A percentile compares a stretch with the other conserved stretches of the same genome.
phyloP scores from a whole-genome alignment of 2,888 invertebrate species.

The Latrodectus hesperus region DNA sequence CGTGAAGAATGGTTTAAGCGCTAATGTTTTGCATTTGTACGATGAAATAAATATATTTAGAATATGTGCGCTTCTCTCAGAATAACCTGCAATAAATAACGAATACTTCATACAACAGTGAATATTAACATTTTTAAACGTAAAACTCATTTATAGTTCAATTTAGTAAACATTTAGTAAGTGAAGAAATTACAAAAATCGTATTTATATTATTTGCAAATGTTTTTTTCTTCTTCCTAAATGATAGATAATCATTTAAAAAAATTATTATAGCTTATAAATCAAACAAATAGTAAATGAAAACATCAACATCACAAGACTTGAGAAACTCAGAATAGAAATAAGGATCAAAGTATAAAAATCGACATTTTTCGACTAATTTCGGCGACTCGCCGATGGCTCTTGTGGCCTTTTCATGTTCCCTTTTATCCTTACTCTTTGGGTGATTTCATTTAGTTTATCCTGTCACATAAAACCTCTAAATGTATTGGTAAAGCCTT shows the following conservation, averaged over 20 bases:
- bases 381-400: conserved; percentile 25
- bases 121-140: too few relatives aligned
- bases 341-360: too few relatives aligned
- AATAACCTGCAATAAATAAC: neutral
- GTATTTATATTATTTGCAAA: too few relatives aligned
- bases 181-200: too few relatives aligned
- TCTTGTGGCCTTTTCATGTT: neutral
- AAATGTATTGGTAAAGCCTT: conserved; percentile 42
- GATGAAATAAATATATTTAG: neutral
- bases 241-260: neutral
- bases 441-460: conserved; percentile 26
- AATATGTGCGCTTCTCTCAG: neutral
- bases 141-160: too few relatives aligned
- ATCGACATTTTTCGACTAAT: neutral
- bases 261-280: neutral
- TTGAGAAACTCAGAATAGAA: neutral
- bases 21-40: too few relatives aligned
- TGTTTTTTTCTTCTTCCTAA: too few relatives aligned
- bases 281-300: too few relatives aligned
- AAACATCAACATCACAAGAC: neutral
- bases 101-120: too few relatives aligned
- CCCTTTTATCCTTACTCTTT: conserved; percentile 10
- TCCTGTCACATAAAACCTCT: conserved; percentile 44
- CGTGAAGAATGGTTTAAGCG: too few relatives aligned
- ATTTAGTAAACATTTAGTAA: too few relatives aligned